phyloP scores from a whole-genome alignment of 2,797 vertebrate species.

The Semaprochilodus insignis region DNA sequence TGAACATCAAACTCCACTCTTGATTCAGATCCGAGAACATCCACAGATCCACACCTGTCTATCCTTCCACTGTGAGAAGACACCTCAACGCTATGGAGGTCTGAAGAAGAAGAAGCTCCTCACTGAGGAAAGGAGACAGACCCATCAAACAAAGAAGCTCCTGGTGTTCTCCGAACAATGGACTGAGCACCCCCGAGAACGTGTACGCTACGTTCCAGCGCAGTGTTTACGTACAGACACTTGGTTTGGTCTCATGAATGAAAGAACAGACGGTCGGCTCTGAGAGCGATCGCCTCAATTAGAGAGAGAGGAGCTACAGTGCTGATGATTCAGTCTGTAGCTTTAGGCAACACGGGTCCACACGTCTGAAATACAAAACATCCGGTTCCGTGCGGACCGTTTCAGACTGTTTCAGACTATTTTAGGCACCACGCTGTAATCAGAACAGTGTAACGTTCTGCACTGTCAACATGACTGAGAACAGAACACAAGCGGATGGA shows the following conservation, averaged over 20 bases:
- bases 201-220: too few species aligned
- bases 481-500: not conserved
- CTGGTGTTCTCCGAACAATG: too few species aligned
- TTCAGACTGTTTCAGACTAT: not conserved
- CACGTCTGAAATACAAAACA: not conserved
- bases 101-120: too few species aligned
- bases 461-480: not conserved
- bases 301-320: not conserved
- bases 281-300: not conserved
- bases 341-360: not conserved
- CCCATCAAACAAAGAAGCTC: too few species aligned
- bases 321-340: not conserved
- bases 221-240: not conserved
- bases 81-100: too few species aligned
- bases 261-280: slow-evolving; percentile 34
- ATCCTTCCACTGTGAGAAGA: too few species aligned
- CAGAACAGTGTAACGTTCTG: not conserved
- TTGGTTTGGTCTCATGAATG: slow-evolving; percentile 27
- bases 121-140: too few species aligned
- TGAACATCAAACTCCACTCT: too few species aligned
- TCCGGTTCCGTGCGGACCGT: not conserved
- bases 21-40: too few species aligned
- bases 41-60: too few species aligned
- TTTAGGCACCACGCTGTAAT: too few species aligned
- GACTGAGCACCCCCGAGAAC: too few species aligned